Base-by-base conservation (phyloP, 23 tunicate genomes). In the Halocynthia aurantium region DNA sequence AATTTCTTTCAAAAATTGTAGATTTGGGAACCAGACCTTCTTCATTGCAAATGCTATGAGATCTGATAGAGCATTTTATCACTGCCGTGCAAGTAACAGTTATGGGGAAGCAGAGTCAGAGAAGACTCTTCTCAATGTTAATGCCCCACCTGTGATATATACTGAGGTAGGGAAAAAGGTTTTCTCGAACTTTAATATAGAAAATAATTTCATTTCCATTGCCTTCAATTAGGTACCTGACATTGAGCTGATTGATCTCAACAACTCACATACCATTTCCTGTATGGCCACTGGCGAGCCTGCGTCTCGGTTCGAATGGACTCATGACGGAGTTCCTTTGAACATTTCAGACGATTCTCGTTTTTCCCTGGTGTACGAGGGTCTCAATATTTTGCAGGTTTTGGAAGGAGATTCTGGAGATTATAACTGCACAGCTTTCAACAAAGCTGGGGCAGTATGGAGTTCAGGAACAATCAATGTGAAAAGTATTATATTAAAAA, bases 1-100 rank as follows among this genome's bases (percentile, higher is more conserved):
- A 58, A 13, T 58, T 58, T 58, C 63, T 58, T n/a, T 58, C 17
- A 58, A 65, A 20, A 65, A 20, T 65, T 65, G 10, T 49, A 65
- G 70, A 10, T 15, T 65, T 20, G 31, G 70, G 31, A 65, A 65
- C 70, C 70, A 65, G 70, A 65, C 70, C 49, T 15, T 65, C 17
- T 65, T 65, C 19, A 65, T 65, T 49, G 31, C 70, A 15, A 20
- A 40, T 10, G 70, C 70, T 8, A 65, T 65, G 70, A 15, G 10
- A 10, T 9, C 15, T 20, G 70, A 65, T 65, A 49, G 31, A 65
- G 70, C 70, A 65, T 65, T 65, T 15, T 65, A 65, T 15, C 22
- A 10, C 19, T 65, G 70, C 19, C 9, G 10, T 15, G 70, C 19
- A 11, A 65, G 70, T 49, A 65, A 65, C 19, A 15, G 1, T 9